Evolutionary conservation across 2,797 vertebrate species (phyloP).

Genomic region (Coilia nasus): DNA sequence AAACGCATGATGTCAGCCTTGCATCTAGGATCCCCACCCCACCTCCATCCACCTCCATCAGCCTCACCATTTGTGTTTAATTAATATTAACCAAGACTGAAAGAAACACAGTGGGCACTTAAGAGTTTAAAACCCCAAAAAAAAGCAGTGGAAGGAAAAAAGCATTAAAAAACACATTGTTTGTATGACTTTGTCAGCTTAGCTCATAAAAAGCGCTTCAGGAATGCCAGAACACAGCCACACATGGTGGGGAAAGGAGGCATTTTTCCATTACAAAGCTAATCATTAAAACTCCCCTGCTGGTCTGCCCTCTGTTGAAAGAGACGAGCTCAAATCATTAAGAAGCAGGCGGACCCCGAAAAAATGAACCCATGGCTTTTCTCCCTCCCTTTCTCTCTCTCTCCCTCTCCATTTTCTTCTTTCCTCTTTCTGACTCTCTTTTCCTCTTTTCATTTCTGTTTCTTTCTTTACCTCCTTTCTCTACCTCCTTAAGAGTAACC

Average conservation of each 20-base stretch:
- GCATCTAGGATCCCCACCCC: not conserved
- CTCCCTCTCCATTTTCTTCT: constrained; percentile 46
- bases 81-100: constrained; percentile 31
- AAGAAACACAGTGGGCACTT: not conserved
- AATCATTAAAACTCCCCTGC: constrained; percentile 79
- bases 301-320: constrained; percentile 73
- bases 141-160: not conserved
- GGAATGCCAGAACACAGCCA: constrained; percentile 63
- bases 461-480: not conserved
- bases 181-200: constrained; percentile 65
- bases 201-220: constrained; percentile 63
- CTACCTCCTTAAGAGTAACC: not conserved
- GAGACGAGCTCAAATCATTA: constrained; percentile 72
- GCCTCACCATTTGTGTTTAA: constrained; percentile 30
- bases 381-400: constrained; percentile 11
- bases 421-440: constrained; percentile 19
- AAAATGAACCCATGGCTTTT: constrained; percentile 11
- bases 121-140: no score
- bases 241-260: constrained; percentile 69
- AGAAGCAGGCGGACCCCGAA: constrained; percentile 55
- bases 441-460: constrained; percentile 42
- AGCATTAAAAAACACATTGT: constrained; percentile 53
- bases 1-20: constrained; percentile 2
- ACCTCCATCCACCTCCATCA: not conserved
- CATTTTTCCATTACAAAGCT: constrained; percentile 81